Percentiles rank a stretch among this genome's conserved stretches.
Conservation (phyloP, 2,113 vertebrate genomes). For the Bubo scandiacus region DNA sequence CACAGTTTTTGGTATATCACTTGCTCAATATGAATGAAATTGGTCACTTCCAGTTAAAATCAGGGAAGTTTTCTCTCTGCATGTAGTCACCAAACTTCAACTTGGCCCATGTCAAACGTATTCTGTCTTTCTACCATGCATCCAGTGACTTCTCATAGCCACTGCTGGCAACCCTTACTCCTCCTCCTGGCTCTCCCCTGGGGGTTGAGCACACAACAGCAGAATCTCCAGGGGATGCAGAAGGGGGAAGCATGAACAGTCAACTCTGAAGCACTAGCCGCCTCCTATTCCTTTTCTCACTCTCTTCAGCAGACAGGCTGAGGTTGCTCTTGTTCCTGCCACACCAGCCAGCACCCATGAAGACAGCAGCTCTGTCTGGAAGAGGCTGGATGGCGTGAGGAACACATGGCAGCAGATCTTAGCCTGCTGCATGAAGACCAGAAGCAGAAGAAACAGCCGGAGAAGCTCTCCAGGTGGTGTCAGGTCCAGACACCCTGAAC, state of each 20-base stretch:
- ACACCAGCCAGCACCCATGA: neutral
- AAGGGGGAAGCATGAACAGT: neutral
- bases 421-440: neutral
- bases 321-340: neutral
- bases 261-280: neutral
- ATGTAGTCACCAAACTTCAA: fast-evolving
- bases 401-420: neutral
- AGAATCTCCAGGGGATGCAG: neutral
- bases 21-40: neutral
- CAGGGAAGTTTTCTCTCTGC: neutral
- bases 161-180: neutral
- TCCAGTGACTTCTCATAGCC: neutral
- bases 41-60: neutral
- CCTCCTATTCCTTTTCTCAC: neutral
- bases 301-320: neutral
- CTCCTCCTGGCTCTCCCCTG: neutral
- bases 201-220: neutral
- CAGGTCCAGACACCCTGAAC: neutral
- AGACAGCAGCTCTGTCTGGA: neutral
- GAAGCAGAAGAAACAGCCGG: neutral
- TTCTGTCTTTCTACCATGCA: neutral
- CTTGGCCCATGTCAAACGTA: neutral
- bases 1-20: neutral
- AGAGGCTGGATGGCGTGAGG: neutral
- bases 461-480: neutral